phyloP scores from a whole-genome alignment of 2,888 invertebrate genomes.

The Morinoia aosen region DNA sequence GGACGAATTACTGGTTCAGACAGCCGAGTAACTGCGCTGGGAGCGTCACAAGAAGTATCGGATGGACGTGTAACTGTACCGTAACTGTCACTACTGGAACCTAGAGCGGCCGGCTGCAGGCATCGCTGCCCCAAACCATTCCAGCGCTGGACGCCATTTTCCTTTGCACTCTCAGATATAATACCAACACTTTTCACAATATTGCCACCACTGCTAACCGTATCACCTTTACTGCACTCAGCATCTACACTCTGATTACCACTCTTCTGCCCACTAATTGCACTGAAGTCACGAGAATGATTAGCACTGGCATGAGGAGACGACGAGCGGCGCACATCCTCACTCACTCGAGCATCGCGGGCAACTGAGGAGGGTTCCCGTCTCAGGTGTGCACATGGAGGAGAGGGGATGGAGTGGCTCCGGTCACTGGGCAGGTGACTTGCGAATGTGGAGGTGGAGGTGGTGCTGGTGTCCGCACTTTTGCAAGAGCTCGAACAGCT shows the following conservation, averaged over 20 bases:
- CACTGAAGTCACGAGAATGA: slow-evolving; percentile 14
- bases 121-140: slow-evolving; percentile 32
- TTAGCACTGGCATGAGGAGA: slow-evolving; percentile 27
- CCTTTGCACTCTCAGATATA: not conserved
- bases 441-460: slow-evolving; percentile 33
- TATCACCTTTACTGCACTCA: not conserved
- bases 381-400: slow-evolving; percentile 47
- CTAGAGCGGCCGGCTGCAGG: not conserved
- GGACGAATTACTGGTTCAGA: not conserved
- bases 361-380: slow-evolving; percentile 35
- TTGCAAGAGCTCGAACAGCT: not conserved
- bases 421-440: slow-evolving; percentile 45
- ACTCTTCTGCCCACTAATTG: slow-evolving; percentile 1
- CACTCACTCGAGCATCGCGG: slow-evolving; percentile 16
- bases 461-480: slow-evolving; percentile 10
- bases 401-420: slow-evolving; percentile 48
- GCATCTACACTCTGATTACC: not conserved
- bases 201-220: not conserved
- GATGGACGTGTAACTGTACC: not conserved
- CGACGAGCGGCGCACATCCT: slow-evolving; percentile 53
- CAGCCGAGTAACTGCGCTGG: not conserved
- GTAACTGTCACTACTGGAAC: slow-evolving; percentile 31
- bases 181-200: not conserved
- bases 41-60: not conserved
- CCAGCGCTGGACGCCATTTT: slow-evolving; percentile 48